Base-by-base conservation (phyloP, 2,888 invertebrate species). In the Leptodirus hochenwartii region DNA sequence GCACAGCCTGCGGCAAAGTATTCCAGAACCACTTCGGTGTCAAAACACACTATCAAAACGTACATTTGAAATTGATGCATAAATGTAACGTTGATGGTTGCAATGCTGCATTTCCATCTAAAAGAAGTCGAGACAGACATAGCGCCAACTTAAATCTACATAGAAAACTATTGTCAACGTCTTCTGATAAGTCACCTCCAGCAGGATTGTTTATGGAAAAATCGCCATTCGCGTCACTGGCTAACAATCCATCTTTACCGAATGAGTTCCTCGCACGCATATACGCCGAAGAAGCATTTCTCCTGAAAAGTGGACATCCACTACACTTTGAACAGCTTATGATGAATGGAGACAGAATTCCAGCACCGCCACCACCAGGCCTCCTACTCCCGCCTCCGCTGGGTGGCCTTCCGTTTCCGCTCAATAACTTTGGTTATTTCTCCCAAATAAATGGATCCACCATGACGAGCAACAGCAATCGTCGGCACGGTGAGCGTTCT, bases 31-130 rank as follows among this genome's bases (percentile, higher is more conserved):
- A 85, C 45, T 90, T 88, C 50, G 80, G 84, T 28, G 74, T 91
- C 14, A 91, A 90, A 57, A 82, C 84, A 2, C 95, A 95, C 53
- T 93, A 88, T 54, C 90, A 90, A 61, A 91, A 85, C 54, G 82
- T 87, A 6, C 93, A 95, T 56, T 69, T 93, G 30, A 93, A 93
- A 57, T 59, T 91, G 35, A 85, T 90, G 79, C 91, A 91, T 57
- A 84, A 82, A 50, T 95, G 95, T 58, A 84, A 78, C 46, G 78
- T 88, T 15, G 90, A 90, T 40, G 90, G 91, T 2, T 95, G 95
- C 53, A 82, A 82, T 56, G 91, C 91, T 0, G 81, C 88, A 1
- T 95, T 93, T 52, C 82, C 88, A 4, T 90, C 91, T 1, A 91
- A 88, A 50, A 64, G 88, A 33, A 85, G 81, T 46, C 72, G 91